Evolutionary conservation across 1,140 invertebrate species (phyloP).

Genomic region (Drosophila willistoni): DNA sequence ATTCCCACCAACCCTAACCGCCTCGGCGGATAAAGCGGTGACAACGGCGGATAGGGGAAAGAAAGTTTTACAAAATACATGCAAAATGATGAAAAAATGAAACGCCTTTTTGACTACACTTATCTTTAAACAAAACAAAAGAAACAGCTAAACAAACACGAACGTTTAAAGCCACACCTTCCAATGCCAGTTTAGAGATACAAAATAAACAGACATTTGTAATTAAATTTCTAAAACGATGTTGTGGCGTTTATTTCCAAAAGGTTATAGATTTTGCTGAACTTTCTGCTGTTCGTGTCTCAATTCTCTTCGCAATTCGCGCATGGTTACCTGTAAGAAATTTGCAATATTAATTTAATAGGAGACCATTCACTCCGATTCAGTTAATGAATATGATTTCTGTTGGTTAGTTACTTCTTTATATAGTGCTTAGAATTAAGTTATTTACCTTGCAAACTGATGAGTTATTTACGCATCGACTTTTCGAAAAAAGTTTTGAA

Average conservation of each 20-base stretch:
- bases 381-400: background rate
- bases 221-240: background rate
- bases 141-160: slow-evolving; percentile 6
- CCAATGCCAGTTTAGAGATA: too few relatives aligned
- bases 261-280: background rate
- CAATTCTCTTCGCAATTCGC: slow-evolving; percentile 66
- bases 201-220: too few relatives aligned
- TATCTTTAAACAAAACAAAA: background rate
- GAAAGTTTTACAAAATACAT: background rate
- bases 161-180: background rate
- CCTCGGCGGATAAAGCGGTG: background rate
- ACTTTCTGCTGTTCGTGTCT: slow-evolving; percentile 34
- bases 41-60: background rate
- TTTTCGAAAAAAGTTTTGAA: slow-evolving; percentile 43
- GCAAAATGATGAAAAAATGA: slow-evolving; percentile 1
- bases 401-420: slow-evolving; percentile 44
- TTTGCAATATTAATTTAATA: slow-evolving; percentile 4
- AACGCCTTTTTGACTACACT: background rate
- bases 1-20: background rate
- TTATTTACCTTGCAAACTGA: slow-evolving; percentile 56
- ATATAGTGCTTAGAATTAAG: slow-evolving; percentile 44
- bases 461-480: slow-evolving; percentile 56
- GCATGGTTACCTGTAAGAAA: slow-evolving; percentile 73
- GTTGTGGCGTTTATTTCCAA: background rate
- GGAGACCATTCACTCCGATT: background rate